Evolutionary conservation across 2,797 vertebrate genomes (phyloP).

Genomic region (Sebastes itinus): DNA sequence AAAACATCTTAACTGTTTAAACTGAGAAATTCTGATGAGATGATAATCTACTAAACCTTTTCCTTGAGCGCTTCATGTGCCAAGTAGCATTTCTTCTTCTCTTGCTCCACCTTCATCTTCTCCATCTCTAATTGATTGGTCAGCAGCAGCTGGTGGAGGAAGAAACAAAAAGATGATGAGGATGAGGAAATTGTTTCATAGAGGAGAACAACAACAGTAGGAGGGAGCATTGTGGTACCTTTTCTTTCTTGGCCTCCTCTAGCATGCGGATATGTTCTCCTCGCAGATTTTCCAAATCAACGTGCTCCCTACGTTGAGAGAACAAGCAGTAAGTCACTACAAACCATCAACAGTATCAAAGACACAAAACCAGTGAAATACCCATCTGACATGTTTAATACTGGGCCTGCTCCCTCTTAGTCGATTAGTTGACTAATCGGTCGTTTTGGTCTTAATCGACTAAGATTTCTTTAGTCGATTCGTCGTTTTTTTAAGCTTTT

Average conservation of each 20-base stretch:
- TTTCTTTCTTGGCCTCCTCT: constrained; percentile 95
- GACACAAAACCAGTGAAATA: not conserved
- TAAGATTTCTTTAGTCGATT: too few species aligned
- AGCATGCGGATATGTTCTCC: constrained; percentile 88
- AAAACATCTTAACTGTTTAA: not conserved
- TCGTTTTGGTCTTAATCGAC: too few species aligned
- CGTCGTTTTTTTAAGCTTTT: too few species aligned
- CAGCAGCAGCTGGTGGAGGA: constrained; percentile 83
- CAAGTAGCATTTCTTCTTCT: constrained; percentile 94
- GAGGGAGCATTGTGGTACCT: constrained; percentile 80
- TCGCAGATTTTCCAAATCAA: constrained; percentile 92
- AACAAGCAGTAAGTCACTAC: not conserved
- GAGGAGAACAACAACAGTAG: not conserved
- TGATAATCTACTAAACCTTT: constrained; percentile 82
- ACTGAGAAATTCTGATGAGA: not conserved
- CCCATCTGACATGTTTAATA: not conserved
- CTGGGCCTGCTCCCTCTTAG: not conserved
- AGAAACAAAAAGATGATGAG: constrained; percentile 10
- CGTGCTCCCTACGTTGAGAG: constrained; percentile 83
- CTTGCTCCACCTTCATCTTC: constrained; percentile 97
- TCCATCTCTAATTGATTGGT: constrained; percentile 97
- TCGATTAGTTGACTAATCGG: too few species aligned
- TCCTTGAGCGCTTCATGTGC: constrained; percentile 94
- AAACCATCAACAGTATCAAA: not conserved
- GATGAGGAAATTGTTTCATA: constrained; percentile 7